Evolutionary conservation across 2,113 vertebrate species (phyloP).

Genomic region (Oncorhynchus mykiss): DNA sequence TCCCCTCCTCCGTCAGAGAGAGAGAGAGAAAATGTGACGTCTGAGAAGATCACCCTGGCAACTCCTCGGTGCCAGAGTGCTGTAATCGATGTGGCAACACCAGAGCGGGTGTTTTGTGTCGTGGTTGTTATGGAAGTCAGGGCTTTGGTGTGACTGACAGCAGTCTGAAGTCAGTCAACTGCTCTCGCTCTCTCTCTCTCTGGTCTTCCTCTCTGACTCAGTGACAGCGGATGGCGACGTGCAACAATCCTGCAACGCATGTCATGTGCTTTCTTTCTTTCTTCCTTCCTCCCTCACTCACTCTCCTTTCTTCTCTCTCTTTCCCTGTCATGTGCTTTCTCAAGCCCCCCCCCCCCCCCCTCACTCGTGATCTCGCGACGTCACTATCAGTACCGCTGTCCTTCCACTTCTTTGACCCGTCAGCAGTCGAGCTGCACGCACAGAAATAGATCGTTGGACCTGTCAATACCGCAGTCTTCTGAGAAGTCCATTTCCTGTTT

Average conservation of each 20-base stretch:
- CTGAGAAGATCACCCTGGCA: slow-evolving; percentile 1
- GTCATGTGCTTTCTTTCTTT: slow-evolving; percentile 22
- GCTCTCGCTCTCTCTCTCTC: background rate
- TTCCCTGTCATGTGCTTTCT: slow-evolving; percentile 32
- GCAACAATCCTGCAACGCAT: slow-evolving; percentile 5
- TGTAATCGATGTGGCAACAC: slow-evolving; percentile 8
- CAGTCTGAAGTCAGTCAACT: background rate
- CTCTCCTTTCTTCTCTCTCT: slow-evolving; percentile 12
- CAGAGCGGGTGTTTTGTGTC: background rate
- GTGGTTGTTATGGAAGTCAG: slow-evolving; percentile 13
- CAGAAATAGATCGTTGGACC: background rate
- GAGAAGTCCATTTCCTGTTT: background rate
- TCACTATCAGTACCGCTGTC: background rate
- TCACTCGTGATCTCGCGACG: background rate
- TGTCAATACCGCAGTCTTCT: background rate
- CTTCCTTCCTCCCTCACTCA: slow-evolving; percentile 16
- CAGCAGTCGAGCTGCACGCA: background rate
- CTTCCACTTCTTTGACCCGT: background rate
- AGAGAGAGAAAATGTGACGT: slow-evolving; percentile 7
- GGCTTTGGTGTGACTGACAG: slow-evolving; percentile 25
- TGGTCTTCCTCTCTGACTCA: slow-evolving; percentile 31
- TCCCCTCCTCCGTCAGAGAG: slow-evolving; percentile 43
- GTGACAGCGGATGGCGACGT: slow-evolving; percentile 11
- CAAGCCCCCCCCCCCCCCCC: background rate
- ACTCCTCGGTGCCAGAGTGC: background rate